Evolutionary conservation across 2,113 vertebrate genomes (phyloP), one percentile per base, ranked within the genome.

Genomic region (pig (Sus scrofa)): DNA sequence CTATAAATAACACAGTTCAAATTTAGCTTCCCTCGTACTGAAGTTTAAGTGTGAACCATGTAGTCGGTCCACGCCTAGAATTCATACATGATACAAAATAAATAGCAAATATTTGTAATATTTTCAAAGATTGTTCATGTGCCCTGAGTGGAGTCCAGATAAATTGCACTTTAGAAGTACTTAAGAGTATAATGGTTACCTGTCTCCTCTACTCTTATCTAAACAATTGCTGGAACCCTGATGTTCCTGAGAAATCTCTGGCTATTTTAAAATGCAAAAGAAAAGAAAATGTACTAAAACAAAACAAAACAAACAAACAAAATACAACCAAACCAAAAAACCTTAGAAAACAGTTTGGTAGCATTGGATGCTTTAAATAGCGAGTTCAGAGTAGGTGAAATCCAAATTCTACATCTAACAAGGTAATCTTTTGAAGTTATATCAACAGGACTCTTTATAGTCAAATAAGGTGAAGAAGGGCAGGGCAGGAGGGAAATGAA

Each of bases 121-220:
- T 75, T 74, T 88, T 75, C 20, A 91, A 65, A 93, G 32, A 71
- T 44, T 89, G 11, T 73, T 89, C 93, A 50, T 65, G 50, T 68
- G 5, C 50, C 44, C 19, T 50, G 30, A 67, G 15, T 71, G 7
- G n/a, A 62, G 11, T 70, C 16, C 70, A 60, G 20, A 70, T 85
- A 71, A 52, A 34, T 39, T 24, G 20, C 52, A 62, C 19, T 75
- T 63, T 50, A 60, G 52, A 27, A 39, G 5, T 70, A 7, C 32
- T 62, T 93, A 84, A 78, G 30, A 82, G 26, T 26, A 54, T 65
- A 86, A 37, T 67, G 27, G 44, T 7, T 19, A 34, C 79, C 32
- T 74, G 15, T 58, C 15, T 82, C 10, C 34, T 50, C n/a, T n/a
- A 26, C 2, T 26, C 7, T 86, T 37, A 75, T 30, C 7, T 68